Percentiles rank a stretch among this genome's conserved stretches.
Evolutionary conservation across 1,140 invertebrate species (phyloP).

Genomic region (Olivierus martensii): DNA sequence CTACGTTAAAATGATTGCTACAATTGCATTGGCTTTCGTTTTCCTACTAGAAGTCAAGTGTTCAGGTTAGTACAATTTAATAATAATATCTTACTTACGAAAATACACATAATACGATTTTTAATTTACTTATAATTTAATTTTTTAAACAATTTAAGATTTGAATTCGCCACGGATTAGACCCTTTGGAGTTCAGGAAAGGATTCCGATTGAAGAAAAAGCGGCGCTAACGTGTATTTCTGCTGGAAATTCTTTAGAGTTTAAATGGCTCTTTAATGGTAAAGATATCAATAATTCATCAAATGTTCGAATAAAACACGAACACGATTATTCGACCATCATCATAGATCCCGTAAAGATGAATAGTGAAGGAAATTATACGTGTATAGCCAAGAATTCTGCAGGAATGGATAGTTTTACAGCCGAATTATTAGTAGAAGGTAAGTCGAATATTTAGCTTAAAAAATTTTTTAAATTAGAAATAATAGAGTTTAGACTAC

Average conservation of each 20-base stretch:
- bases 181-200: slow-evolving; percentile 2
- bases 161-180: not conserved
- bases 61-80: too few relatives aligned
- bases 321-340: slow-evolving; percentile 3
- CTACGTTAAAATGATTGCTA: not conserved
- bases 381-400: slow-evolving; percentile 40
- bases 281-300: not conserved
- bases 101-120: too few relatives aligned
- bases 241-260: slow-evolving; percentile 1
- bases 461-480: too few relatives aligned
- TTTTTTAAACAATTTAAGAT: too few relatives aligned
- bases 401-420: slow-evolving; percentile 24
- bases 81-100: too few relatives aligned
- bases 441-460: too few relatives aligned
- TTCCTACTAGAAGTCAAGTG: not conserved
- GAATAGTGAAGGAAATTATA: slow-evolving; percentile 41
- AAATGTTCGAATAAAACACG: not conserved
- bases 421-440: slow-evolving; percentile 15
- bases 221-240: slow-evolving; percentile 1
- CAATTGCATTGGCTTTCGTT: not conserved
- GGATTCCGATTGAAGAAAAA: not conserved
- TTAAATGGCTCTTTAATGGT: slow-evolving; percentile 4
- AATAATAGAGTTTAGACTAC: too few relatives aligned
- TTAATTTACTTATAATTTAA: too few relatives aligned
- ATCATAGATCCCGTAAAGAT: slow-evolving; percentile 15